Conservation (phyloP, 2,797 vertebrate genomes). For the Pelobates cultripes region DNA sequence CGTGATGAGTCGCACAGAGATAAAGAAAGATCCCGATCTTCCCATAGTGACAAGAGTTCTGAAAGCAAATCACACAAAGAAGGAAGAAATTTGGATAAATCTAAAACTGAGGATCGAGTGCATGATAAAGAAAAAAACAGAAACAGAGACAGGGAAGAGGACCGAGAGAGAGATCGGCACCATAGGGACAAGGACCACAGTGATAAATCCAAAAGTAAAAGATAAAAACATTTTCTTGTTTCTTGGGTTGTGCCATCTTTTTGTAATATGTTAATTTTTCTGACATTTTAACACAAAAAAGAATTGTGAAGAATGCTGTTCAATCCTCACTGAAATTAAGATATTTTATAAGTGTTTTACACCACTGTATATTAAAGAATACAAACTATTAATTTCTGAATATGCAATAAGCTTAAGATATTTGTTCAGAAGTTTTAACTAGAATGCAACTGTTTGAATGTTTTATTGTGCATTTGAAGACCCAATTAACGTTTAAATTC, state of each 20-base stretch:
- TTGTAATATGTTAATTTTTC: constrained; percentile 70
- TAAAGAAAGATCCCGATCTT: constrained; percentile 71
- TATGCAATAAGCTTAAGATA: constrained; percentile 76
- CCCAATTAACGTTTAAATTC: constrained; percentile 68
- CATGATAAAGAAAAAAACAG: constrained; percentile 74
- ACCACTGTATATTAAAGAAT: constrained; percentile 75
- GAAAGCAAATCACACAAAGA: constrained; percentile 75
- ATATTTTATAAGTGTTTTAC: constrained; percentile 75
- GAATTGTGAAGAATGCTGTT: constrained; percentile 66
- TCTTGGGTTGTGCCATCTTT: constrained; percentile 74
- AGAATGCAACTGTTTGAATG: constrained; percentile 68
- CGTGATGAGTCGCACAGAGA: constrained; percentile 77
- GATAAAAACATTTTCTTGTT: constrained; percentile 69
- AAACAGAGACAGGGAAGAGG: constrained; percentile 74
- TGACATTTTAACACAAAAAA: constrained; percentile 64
- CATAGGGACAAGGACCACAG: constrained; percentile 76
- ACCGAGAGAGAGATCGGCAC: constrained; percentile 82
- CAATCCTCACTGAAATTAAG: constrained; percentile 67
- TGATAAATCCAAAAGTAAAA: constrained; percentile 77
- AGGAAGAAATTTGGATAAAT: constrained; percentile 74
- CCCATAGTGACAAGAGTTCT: constrained; percentile 74
- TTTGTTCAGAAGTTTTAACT: constrained; percentile 69
- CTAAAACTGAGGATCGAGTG: constrained; percentile 81
- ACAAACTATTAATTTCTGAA: constrained; percentile 76
- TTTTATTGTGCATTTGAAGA: constrained; percentile 69